Base-by-base conservation (phyloP, 2,888 invertebrate genomes). In the Chrysodeixis includens region DNA sequence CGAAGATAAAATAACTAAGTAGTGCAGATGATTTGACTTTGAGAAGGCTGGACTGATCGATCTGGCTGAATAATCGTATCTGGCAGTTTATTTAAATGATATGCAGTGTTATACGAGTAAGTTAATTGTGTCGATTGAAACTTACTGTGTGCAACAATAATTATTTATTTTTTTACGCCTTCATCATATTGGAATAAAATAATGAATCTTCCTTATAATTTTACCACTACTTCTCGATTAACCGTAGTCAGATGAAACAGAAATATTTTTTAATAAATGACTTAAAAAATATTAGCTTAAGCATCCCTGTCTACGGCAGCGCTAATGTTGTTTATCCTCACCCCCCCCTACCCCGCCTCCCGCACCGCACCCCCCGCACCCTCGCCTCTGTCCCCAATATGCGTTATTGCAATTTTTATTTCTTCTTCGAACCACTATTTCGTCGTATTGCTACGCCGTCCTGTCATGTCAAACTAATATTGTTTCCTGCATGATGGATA, bases 321-420 rank as follows among this genome's bases (percentile, higher is more conserved):
- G 56, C 22, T 59, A 49, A 59, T 54, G 44, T 44, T 60, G 56
- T 70, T 60, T 55, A 18, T 22, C 16, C 35, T 16, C 26, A 18
- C 30, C 56, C 32, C 30, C 20, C n/a, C n/a, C 14, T n/a, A n/a
- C 26, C 26, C 26, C 6, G 26, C 26, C 6, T 6, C 26, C 26
- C 26, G 26, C 26, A 4, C 32, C 30, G 16, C n/a, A n/a, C 14
- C 18, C 16, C 35, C 18, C 26, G 20, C n/a, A 9, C 56, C 32
- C 30, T 16, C n/a, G n/a, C 12, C 18, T 1, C 9, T 16, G 53
- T 30, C 53, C n/a, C 30, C 30, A 9, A 26, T 54, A 30, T 20
- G 32, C 54, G 30, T 30, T 65, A 44, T 56, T 57, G 44, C 20
- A 51, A 26, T 49, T 18, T 56, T 44, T 30, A 51, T 30, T 32